Base-by-base conservation (phyloP, 2,888 invertebrate genomes). In the Teleogryllus oceanicus region DNA sequence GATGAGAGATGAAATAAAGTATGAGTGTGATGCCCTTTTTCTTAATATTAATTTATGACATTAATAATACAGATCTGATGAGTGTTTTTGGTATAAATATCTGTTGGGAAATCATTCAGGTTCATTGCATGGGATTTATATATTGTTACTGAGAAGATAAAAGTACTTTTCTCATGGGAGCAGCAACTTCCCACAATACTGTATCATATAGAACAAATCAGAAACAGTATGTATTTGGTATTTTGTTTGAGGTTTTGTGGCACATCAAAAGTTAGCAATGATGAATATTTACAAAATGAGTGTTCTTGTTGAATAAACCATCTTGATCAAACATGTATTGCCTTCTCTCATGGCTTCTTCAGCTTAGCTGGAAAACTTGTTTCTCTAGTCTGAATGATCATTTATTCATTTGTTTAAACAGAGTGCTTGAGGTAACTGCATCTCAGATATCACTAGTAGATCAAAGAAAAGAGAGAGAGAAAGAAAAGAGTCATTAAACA, bases 311-410 rank as follows among this genome's bases (percentile, higher is more conserved):
- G 62, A 62, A n/a, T 62, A 13, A n/a, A 62, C 62, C 62, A 62
- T 62, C 62, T 62, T 62, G 62, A 62, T 62, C 13, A 11, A 18
- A n/a, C 62, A 62, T n/a, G 13, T 62, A 62, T 18, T 62, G 62
- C 62, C 62, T 11, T 62, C 8, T 62, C 62, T 18, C n/a, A 18
- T 62, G 62, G 13, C 62, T 18, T 62, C 62, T 62, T 62, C 62
- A 62, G 62, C n/a, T 62, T 62, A 18, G 13, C 62, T 18, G 62
- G 62, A 62, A 62, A 62, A 62, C 62, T 62, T 62, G 62, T 62
- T 62, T 62, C 62, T 62, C 62, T 62, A 62, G n/a, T 62, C 62
- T 62, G 62, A 62, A 62, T n/a, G n/a, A n/a, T 62, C 62, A 62
- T 62, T 62, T 62, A 62, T 62, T 62, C 62, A 62, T 62, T 62